Percentiles rank a stretch among this genome's conserved stretches.
Conservation (phyloP, 2,888 invertebrate genomes). For the Sphecodes monilicornis region DNA sequence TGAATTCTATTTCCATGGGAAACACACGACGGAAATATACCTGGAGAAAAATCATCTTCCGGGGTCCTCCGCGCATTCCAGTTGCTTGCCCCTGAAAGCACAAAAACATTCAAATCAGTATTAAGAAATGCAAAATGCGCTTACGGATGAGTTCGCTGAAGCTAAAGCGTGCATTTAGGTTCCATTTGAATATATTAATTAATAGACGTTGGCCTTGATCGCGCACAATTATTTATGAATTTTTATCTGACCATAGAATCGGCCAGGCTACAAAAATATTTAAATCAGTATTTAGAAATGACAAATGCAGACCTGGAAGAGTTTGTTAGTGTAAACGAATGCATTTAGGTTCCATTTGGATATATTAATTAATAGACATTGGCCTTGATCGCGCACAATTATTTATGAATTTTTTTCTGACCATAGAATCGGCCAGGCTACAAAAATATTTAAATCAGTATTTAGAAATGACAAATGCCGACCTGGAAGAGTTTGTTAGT, state of each 20-base stretch:
- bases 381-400: neutral
- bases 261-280: neutral
- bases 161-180: neutral
- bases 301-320: no score
- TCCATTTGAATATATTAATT: neutral
- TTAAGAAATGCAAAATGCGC: neutral
- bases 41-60: slow-evolving; percentile 4
- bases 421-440: neutral
- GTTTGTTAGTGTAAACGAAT: no score
- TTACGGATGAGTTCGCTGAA: no score
- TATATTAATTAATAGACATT: neutral
- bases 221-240: neutral
- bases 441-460: neutral
- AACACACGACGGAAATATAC: neutral
- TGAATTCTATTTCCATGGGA: slow-evolving; percentile 9
- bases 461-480: neutral
- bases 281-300: neutral
- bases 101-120: neutral
- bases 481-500: no score
- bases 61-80: neutral
- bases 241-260: neutral
- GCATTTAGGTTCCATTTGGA: neutral
- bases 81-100: neutral
- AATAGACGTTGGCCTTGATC: neutral
- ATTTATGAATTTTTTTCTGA: neutral